A percentile compares a stretch with the other conserved stretches of the same genome.
phyloP scores from a whole-genome alignment of 2,797 vertebrate genomes.

The Sparidentex hasta region DNA sequence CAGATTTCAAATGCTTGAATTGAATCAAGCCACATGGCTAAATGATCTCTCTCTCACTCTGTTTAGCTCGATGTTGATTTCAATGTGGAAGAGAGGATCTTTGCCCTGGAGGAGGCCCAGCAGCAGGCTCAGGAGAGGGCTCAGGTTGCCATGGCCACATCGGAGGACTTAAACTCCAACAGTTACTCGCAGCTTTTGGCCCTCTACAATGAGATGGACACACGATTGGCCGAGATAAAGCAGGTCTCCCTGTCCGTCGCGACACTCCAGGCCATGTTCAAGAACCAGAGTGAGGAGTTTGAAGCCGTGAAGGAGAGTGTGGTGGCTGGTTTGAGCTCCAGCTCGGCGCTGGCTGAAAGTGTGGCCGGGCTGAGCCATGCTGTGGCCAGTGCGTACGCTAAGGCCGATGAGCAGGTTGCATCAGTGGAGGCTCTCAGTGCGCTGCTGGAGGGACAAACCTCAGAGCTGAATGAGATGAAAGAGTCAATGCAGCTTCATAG shows the following conservation, averaged over 20 bases:
- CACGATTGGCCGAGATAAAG: slow-evolving; percentile 18
- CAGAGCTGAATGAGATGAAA: slow-evolving; percentile 33
- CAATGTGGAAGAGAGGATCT: slow-evolving; percentile 26
- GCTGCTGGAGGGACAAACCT: slow-evolving; percentile 6
- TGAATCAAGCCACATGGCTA: slow-evolving; percentile 1
- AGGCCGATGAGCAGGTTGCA: slow-evolving; percentile 12
- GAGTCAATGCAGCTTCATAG: slow-evolving; percentile 22
- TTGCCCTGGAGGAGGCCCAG: slow-evolving; percentile 37
- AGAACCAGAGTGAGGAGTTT: slow-evolving; percentile 39
- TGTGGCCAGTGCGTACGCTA: slow-evolving; percentile 1
- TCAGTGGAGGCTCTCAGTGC: slow-evolving; percentile 18
- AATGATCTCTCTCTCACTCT: not conserved
- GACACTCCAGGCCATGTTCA: slow-evolving; percentile 31
- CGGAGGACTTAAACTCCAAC: slow-evolving; percentile 16
- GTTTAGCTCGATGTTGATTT: not conserved
- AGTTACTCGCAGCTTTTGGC: not conserved
- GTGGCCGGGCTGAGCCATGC: not conserved
- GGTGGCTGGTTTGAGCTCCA: slow-evolving; percentile 5
- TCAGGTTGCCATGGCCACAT: slow-evolving; percentile 12
- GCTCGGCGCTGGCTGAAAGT: slow-evolving; percentile 10
- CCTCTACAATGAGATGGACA: slow-evolving; percentile 15
- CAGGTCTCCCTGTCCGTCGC: slow-evolving; percentile 23
- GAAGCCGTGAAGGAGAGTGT: slow-evolving; percentile 16
- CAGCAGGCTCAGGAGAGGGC: slow-evolving; percentile 33
- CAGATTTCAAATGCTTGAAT: not conserved